Evolutionary conservation across 2,797 vertebrate species (phyloP).

Genomic region (Euthynnus affinis): DNA sequence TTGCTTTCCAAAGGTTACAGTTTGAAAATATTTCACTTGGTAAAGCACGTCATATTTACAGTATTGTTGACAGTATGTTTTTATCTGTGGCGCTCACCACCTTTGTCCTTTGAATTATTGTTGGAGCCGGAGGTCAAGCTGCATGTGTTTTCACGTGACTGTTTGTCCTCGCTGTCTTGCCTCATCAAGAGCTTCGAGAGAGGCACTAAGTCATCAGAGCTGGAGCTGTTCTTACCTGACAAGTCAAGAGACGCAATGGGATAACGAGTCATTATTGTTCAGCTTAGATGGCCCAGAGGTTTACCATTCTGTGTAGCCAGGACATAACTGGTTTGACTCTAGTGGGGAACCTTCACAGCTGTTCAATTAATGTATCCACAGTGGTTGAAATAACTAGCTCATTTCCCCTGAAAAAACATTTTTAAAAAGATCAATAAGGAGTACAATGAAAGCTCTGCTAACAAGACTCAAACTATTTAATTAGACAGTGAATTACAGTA

Average conservation of each 20-base stretch:
- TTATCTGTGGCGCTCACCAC: conserved; percentile 14
- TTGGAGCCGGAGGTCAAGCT: conserved; percentile 7
- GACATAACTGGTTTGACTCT: background rate
- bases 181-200: conserved; percentile 48
- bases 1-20: background rate
- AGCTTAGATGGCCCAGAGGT: too few species aligned
- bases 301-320: too few species aligned
- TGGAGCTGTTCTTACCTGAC: conserved; percentile 52
- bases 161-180: conserved; percentile 28
- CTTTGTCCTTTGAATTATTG: conserved; percentile 31
- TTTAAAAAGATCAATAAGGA: too few species aligned
- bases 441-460: too few species aligned
- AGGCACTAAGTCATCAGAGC: conserved; percentile 61
- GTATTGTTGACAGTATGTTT: background rate
- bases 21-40: background rate
- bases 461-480: too few species aligned
- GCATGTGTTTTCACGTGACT: conserved; percentile 23
- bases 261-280: background rate
- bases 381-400: too few species aligned
- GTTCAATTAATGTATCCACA: too few species aligned
- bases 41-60: background rate
- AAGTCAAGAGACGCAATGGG: background rate
- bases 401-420: too few species aligned
- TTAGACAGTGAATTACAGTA: background rate
- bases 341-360: background rate